These are phyloP conservation scores for Calliopum simillimum DNA, from an alignment of 2,888 invertebrate species.

Conservation along the genomic window DNA sequence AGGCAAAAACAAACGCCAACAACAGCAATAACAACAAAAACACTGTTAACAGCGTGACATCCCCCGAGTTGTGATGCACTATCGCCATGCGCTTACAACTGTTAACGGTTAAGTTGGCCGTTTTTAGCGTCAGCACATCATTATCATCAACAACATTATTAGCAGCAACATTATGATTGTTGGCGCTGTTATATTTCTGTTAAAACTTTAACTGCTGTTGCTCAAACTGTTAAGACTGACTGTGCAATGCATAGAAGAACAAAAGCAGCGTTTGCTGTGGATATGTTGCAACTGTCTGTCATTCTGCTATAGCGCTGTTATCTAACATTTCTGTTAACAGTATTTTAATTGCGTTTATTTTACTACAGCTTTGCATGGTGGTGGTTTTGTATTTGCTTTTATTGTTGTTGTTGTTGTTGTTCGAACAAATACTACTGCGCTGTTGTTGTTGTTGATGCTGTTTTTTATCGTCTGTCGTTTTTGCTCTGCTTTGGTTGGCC, in stretches of 20 bases:
- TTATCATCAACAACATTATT: not conserved
- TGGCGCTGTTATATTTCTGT: constrained; percentile 2
- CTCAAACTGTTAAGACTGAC: too few species aligned
- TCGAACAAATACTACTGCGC: constrained; percentile 31
- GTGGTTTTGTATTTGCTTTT: constrained; percentile 6
- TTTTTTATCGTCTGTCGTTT: constrained; percentile 8
- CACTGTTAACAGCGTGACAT: constrained; percentile 27
- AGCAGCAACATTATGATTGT: not conserved
- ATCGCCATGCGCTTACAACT: not conserved
- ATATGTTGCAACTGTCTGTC: too few species aligned
- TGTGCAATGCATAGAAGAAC: too few species aligned
- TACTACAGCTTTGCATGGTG: not conserved
- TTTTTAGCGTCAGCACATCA: not conserved
- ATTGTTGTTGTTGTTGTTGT: constrained; percentile 39
- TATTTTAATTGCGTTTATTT: not conserved
- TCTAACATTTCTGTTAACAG: too few species aligned
- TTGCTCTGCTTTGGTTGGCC: constrained; percentile 36
- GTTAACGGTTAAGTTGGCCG: not conserved
- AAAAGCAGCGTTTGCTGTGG: too few species aligned
- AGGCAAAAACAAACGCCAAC: not conserved
- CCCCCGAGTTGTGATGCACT: not conserved
- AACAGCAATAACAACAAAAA: constrained; percentile 27
- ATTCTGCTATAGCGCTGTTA: too few species aligned
- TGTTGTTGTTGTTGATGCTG: constrained; percentile 22
- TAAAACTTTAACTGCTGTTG: not conserved